Base-by-base conservation (phyloP, 53 echinoderm and acorn worm species). In the Paelopatides confundens region DNA sequence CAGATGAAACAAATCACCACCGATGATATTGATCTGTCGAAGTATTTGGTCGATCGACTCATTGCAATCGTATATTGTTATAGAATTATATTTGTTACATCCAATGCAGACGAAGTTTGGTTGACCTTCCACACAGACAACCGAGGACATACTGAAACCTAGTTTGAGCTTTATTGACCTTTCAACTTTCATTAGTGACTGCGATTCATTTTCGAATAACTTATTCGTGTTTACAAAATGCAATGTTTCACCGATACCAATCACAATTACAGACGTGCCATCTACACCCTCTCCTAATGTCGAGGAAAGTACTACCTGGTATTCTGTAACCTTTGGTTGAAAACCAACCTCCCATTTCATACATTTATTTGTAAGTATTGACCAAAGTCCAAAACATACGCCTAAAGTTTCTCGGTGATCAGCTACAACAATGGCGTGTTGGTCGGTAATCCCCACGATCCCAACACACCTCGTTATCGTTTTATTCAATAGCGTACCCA, bases 261-360 rank as follows among this genome's bases (percentile, higher is more conserved):
- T 78, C 1, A 51, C 52, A 26, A 78, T 13, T 18, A 78, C 5
- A 5, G 32, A 32, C 9, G 30, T 14, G 31, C 28, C 24, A 4
- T 51, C 12, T 17, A 3, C 5, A 18, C 51, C 50, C 32, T 28
- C 24, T 32, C 78, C 78, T 18, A 78, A 31, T 21, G 48, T 50
- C 48, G 50, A 43, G 29, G 50, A 78, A 51, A 78, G 26, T 32
- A 78, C 78, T 2, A 78, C 50, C 13, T 46, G 29, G 18, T 51
- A 50, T 51, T 12, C 47, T 3, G 78, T 28, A 31, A 50, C 52
- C 53, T 78, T 78, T 9, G 78, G 78, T 31, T 78, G 78, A 24
- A 78, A 78, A 4, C 27, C 52, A 26, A 78, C 52, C 31, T 78
- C 78, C 78, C 78, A 78, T 78, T 78, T 49, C 3, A 30, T 26